These are phyloP conservation scores for Nestor notabilis DNA, from an alignment of 2,113 vertebrate genomes.

Conservation along the genomic window DNA sequence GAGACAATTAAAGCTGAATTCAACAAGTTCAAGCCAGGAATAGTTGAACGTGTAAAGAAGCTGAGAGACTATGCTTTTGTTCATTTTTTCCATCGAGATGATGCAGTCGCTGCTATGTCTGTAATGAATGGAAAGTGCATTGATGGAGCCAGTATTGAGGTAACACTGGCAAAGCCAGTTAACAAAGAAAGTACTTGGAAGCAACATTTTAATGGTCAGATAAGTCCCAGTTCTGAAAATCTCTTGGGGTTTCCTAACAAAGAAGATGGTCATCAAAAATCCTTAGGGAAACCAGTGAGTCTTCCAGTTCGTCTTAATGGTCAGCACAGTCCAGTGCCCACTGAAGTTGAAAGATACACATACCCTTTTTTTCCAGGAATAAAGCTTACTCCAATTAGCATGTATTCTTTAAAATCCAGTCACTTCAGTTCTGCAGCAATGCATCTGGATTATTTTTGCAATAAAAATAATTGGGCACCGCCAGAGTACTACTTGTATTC, in stretches of 20 bases:
- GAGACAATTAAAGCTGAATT: conserved; percentile 89
- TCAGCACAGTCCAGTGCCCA: conserved; percentile 70
- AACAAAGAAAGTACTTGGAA: conserved; percentile 79
- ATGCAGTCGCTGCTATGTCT: conserved; percentile 85
- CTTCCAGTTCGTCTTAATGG: conserved; percentile 74
- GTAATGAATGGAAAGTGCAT: conserved; percentile 88
- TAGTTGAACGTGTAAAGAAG: conserved; percentile 93
- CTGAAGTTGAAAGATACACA: conserved; percentile 76
- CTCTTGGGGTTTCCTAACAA: conserved; percentile 71
- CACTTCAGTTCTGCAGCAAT: conserved; percentile 89
- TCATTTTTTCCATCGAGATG: conserved; percentile 90
- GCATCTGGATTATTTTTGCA: conserved; percentile 90
- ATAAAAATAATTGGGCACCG: conserved; percentile 85
- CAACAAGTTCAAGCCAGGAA: conserved; percentile 86
- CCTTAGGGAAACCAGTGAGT: conserved; percentile 62
- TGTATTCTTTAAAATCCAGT: conserved; percentile 84
- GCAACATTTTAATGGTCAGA: conserved; percentile 77
- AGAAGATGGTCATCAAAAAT: conserved; percentile 73
- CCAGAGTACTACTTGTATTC: conserved; percentile 93
- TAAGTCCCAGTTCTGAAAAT: conserved; percentile 73
- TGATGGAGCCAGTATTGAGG: conserved; percentile 89
- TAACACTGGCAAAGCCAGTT: conserved; percentile 90
- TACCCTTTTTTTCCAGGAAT: conserved; percentile 85
- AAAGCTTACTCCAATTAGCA: conserved; percentile 83
- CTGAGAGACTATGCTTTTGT: conserved; percentile 93